Conservation (phyloP, 2,888 invertebrate genomes). For the Altica lythri region DNA sequence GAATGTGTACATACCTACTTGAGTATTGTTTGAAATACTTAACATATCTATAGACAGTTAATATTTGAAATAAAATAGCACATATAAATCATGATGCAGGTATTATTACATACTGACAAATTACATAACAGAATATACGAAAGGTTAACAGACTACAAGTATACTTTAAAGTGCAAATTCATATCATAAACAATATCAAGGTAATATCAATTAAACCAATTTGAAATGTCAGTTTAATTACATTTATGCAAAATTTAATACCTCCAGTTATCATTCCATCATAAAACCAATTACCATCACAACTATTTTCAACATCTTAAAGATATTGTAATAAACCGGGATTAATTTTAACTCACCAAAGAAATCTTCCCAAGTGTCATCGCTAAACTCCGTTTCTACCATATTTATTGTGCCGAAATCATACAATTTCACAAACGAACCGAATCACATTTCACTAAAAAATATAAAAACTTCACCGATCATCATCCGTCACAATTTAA, state of each 20-base stretch:
- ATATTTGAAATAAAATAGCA: too few species aligned
- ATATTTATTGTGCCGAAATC: conserved; percentile 43
- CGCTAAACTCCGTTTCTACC: conserved; percentile 49
- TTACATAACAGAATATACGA: conserved; percentile 6
- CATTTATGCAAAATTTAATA: not conserved
- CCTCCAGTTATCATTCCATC: too few species aligned
- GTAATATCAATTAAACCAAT: conserved; percentile 17
- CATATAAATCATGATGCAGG: too few species aligned
- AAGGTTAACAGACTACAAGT: too few species aligned
- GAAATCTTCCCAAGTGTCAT: conserved; percentile 56
- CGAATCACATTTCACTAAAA: conserved; percentile 41
- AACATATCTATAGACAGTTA: too few species aligned
- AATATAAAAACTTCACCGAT: conserved; percentile 15
- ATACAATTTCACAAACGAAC: conserved; percentile 26
- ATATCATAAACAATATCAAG: conserved; percentile 18
- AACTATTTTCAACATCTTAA: not conserved
- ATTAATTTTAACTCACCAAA: conserved; percentile 49
- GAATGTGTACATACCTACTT: too few species aligned
- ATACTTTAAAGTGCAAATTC: not conserved
- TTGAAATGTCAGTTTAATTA: not conserved
- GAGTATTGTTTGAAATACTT: too few species aligned
- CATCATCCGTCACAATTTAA: not conserved
- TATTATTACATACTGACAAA: too few species aligned
- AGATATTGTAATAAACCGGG: not conserved
- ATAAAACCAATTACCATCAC: not conserved